These are phyloP conservation scores for Pogonocherus hispidulus DNA, from an alignment of 2,888 invertebrate species.

Conservation along the genomic window DNA sequence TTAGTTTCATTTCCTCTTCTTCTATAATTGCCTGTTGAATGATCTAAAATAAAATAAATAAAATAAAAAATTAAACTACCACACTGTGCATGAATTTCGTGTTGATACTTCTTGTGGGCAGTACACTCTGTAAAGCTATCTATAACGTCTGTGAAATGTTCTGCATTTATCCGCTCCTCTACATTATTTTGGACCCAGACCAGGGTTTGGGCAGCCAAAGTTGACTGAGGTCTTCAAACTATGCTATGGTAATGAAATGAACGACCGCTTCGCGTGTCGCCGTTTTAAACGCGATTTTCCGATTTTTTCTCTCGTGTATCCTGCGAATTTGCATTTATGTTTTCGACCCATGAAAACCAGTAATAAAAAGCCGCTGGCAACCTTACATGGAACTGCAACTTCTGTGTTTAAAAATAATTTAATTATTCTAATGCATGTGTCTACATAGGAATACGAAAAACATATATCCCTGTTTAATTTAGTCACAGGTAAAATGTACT, in stretches of 20 bases:
- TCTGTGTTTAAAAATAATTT: slow-evolving; percentile 12
- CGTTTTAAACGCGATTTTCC: slow-evolving; percentile 31
- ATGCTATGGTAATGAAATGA: slow-evolving; percentile 31
- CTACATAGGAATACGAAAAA: slow-evolving; percentile 6
- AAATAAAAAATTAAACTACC: no score
- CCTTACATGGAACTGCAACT: background rate
- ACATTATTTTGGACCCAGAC: slow-evolving; percentile 10
- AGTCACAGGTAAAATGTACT: background rate
- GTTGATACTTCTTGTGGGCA: no score
- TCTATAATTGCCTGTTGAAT: no score
- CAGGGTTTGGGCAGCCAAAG: slow-evolving; percentile 21
- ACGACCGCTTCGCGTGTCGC: slow-evolving; percentile 31
- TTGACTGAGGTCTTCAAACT: slow-evolving; percentile 24
- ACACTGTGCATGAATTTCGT: no score
- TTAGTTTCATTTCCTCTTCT: no score
- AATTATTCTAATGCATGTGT: slow-evolving; percentile 13
- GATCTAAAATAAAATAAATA: no score
- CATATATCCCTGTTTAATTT: background rate
- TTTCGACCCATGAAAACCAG: slow-evolving; percentile 24
- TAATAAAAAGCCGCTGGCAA: slow-evolving; percentile 6
- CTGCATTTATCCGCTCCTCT: background rate
- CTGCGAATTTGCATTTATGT: slow-evolving; percentile 35
- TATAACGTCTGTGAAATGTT: no score
- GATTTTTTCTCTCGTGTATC: slow-evolving; percentile 29
- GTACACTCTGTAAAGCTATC: no score